Base-by-base conservation (phyloP, 2,113 vertebrate genomes). In the Sorex araneus region DNA sequence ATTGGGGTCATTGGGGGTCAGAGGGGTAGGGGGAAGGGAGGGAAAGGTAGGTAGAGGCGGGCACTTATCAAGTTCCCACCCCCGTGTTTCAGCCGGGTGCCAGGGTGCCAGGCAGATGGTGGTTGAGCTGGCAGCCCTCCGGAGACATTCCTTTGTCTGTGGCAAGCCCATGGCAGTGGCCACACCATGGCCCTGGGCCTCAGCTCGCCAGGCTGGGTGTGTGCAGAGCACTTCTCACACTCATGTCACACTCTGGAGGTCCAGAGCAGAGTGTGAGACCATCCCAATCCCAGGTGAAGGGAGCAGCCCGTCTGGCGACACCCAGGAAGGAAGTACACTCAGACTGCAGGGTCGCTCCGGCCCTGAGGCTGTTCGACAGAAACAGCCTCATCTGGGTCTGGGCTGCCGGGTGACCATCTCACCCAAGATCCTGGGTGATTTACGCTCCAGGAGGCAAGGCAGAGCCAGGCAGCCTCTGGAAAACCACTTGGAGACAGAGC, bases 401-500 rank as follows among this genome's bases (percentile, higher is more conserved):
- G 89, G 75, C 84, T 76, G 64, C 82, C 27, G 94, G 94, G 94
- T 92, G 95, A 97, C 96, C 91, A 28, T 6, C 3, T 91, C 1
- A 1, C 92, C 82, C 67, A 92, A 89, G 34, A 92, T 66, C 79
- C 50, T 2, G 32, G 11, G 28, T 96, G 96, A 98, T 98, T 98
- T 97, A 97, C 16, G 1, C 54, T 64, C 93, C 66, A 83, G 28
- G 78, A 96, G 96, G 94, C 90, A 95, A 94, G 27, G 40, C 2
- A 0, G 79, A 87, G 93, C 90, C 91, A n/a, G 19, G 43, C 54
- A 91, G 77, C 93, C 93, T 97, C 97, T 98, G 97, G 96, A 96
- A 98, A 98, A 98, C 93, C 83, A 93, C 96, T 97, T 96, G 97
- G 96, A 77, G 78, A 80, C 30, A 6, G 91, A 92, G 94, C 94